phyloP scores from a whole-genome alignment of 2,888 invertebrate species.

The Nudaria mundana region DNA sequence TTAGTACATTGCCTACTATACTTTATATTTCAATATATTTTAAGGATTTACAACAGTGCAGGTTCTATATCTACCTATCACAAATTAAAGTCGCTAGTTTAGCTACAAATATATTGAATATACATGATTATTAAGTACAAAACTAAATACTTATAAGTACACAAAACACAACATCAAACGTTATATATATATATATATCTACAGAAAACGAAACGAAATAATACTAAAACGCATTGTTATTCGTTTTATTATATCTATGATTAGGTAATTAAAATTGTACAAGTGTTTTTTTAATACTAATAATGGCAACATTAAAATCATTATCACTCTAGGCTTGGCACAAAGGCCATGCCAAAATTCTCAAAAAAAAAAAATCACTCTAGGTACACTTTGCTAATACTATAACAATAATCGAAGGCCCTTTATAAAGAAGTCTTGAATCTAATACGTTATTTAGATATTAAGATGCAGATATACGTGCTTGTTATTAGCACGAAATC shows the following conservation, averaged over 20 bases:
- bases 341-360: too few relatives aligned
- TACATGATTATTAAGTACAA: conserved; percentile 18
- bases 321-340: too few relatives aligned
- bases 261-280: conserved; percentile 19
- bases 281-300: conserved; percentile 48
- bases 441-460: too few relatives aligned
- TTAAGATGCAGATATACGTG: too few relatives aligned
- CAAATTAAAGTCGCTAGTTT: conserved; percentile 33
- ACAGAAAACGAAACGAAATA: conserved; percentile 60
- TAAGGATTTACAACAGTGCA: too few relatives aligned
- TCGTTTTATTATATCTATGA: conserved; percentile 39
- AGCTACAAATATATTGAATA: not conserved
- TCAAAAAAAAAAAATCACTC: too few relatives aligned
- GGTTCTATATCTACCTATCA: too few relatives aligned
- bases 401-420: conserved; percentile 53
- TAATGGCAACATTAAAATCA: conserved; percentile 61
- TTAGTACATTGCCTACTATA: too few relatives aligned
- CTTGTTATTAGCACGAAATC: too few relatives aligned
- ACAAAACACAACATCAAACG: conserved; percentile 19
- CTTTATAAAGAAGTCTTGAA: conserved; percentile 49
- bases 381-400: conserved; percentile 43
- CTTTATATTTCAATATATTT: too few relatives aligned
- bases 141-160: conserved; percentile 19
- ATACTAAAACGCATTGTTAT: conserved; percentile 76
- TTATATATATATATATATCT: conserved; percentile 40